These are phyloP conservation scores for Limenitis camilla DNA, from an alignment of 2,888 invertebrate species.

Conservation along the genomic window DNA sequence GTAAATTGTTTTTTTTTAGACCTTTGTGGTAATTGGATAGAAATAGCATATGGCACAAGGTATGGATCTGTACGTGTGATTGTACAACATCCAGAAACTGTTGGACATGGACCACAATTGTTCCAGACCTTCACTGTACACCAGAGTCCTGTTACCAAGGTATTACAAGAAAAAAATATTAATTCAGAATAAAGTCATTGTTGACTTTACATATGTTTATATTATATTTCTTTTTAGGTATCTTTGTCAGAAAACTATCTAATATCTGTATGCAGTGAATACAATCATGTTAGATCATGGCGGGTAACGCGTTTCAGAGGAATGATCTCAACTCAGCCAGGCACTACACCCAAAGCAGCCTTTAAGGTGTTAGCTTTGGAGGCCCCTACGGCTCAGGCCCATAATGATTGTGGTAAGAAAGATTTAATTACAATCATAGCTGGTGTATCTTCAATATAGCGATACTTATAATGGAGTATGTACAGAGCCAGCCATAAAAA, in stretches of 20 bases:
- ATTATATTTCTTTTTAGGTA: conserved; percentile 71
- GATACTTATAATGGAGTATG: no score
- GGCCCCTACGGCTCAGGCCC: conserved; percentile 74
- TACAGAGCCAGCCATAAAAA: no score
- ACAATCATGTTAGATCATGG: conserved; percentile 98
- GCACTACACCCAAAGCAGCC: conserved; percentile 96
- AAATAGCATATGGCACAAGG: conserved; percentile 98
- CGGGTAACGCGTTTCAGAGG: conserved; percentile 96
- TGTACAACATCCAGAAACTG: conserved; percentile 99
- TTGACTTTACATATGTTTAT: not conserved
- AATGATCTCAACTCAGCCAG: conserved; percentile 99
- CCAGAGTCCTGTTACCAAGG: conserved; percentile 95
- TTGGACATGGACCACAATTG: conserved; percentile 97
- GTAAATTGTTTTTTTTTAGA: no score
- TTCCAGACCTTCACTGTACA: conserved; percentile 99
- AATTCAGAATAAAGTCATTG: not conserved
- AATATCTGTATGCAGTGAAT: conserved; percentile 97
- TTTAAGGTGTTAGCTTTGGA: conserved; percentile 94
- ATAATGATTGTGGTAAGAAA: conserved; percentile 79
- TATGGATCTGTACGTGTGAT: conserved; percentile 97
- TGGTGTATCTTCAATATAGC: no score
- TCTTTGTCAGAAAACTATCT: conserved; percentile 96
- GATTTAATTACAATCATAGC: no score
- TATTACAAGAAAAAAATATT: conserved; percentile 39
- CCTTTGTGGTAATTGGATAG: conserved; percentile 99